Conservation (phyloP, 2,888 invertebrate species). For the Theretra japonica region DNA sequence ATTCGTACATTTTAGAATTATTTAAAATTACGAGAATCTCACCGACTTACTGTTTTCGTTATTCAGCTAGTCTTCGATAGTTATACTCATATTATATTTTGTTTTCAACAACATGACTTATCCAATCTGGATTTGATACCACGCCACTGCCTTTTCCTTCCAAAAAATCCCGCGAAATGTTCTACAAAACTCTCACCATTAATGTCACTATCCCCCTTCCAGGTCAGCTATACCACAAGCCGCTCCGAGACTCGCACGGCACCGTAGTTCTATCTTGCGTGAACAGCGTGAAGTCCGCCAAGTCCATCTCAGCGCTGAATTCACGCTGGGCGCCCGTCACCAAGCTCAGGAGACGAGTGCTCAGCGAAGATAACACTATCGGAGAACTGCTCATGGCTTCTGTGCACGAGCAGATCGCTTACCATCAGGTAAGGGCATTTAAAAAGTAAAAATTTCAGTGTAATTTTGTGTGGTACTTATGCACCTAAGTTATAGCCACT, state of each 20-base stretch:
- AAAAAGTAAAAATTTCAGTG: no score
- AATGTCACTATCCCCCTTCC: slow-evolving; percentile 33
- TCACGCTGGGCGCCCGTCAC: slow-evolving; percentile 96
- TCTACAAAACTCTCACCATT: neutral
- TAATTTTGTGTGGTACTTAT: neutral
- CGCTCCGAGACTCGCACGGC: slow-evolving; percentile 94
- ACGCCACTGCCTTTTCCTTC: no score
- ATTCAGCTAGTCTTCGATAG: no score
- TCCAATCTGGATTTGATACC: no score
- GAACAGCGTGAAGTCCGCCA: slow-evolving; percentile 90
- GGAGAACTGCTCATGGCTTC: slow-evolving; percentile 94
- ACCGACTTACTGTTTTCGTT: no score
- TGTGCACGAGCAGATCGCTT: slow-evolving; percentile 90
- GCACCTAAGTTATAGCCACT: no score
- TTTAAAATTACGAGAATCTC: no score
- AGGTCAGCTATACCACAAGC: slow-evolving; percentile 96
- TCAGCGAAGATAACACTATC: slow-evolving; percentile 90
- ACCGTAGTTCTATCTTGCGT: slow-evolving; percentile 96
- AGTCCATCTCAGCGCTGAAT: slow-evolving; percentile 94
- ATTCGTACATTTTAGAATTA: no score
- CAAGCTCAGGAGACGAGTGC: slow-evolving; percentile 92
- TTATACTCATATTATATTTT: no score
- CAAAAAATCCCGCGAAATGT: no score
- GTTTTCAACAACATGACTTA: no score
- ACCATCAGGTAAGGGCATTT: slow-evolving; percentile 77